Evolutionary conservation across 2,113 vertebrate species (phyloP).

Genomic region (Uropsilus gracilis): DNA sequence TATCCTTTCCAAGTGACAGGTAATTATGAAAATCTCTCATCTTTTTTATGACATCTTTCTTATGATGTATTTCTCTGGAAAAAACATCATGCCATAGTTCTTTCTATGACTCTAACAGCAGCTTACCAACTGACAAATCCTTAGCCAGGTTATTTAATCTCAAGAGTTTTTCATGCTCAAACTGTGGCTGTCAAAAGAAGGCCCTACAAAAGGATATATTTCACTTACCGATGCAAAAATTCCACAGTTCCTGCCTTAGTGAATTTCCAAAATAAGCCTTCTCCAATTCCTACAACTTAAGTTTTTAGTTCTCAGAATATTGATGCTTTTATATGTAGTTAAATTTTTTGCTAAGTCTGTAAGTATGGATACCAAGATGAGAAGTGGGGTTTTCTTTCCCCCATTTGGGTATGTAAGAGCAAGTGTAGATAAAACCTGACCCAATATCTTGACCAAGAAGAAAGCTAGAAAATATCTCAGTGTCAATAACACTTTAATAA

Average conservation of each 20-base stretch:
- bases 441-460: not conserved
- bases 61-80: no score
- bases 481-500: not conserved
- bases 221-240: not conserved
- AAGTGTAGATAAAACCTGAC: not conserved
- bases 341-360: not conserved
- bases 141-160: constrained; percentile 44
- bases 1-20: not conserved
- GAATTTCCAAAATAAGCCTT: not conserved
- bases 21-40: not conserved
- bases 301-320: not conserved
- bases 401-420: not conserved
- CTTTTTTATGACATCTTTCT: constrained; percentile 14
- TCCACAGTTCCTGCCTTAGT: not conserved
- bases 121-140: constrained; percentile 16
- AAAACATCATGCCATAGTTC: not conserved
- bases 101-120: not conserved
- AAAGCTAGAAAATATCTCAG: not conserved
- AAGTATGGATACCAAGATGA: not conserved
- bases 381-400: no score
- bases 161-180: not conserved
- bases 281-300: not conserved
- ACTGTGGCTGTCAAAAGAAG: not conserved
- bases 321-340: not conserved
- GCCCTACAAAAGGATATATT: not conserved